These are phyloP conservation scores for Crioceris asparagi DNA, from an alignment of 2,888 invertebrate species.

Conservation along the genomic window DNA sequence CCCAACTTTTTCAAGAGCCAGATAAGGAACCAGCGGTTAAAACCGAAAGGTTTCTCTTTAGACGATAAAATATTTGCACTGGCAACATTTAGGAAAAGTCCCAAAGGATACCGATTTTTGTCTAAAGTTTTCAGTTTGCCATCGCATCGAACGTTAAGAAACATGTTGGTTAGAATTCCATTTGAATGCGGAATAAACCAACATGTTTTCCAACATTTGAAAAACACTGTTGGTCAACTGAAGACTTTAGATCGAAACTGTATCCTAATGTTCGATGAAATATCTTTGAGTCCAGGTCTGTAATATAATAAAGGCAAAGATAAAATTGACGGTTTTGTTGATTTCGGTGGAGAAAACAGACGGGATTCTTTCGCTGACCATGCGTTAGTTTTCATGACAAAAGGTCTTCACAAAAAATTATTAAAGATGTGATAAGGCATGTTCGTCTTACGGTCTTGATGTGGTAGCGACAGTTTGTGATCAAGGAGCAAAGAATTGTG, in stretches of 20 bases:
- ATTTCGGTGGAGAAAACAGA: conserved; percentile 11
- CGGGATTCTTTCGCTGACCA: conserved; percentile 19
- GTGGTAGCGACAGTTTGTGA: conserved; percentile 25
- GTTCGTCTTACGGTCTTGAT: conserved; percentile 16
- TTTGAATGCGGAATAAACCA: conserved; percentile 16
- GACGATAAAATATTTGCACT: conserved; percentile 20
- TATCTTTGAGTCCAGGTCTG: conserved; percentile 12
- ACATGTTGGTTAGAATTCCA: conserved; percentile 11
- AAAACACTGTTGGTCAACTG: conserved; percentile 11
- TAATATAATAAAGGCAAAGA: conserved; percentile 14
- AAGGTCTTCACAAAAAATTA: conserved; percentile 16
- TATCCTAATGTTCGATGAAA: conserved; percentile 20
- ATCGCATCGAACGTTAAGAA: conserved; percentile 14
- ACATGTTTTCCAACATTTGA: conserved; percentile 13
- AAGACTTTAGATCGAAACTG: conserved; percentile 11
- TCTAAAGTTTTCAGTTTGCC: conserved; percentile 18
- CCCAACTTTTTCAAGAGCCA: conserved; percentile 11
- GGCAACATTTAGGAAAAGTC: conserved; percentile 16
- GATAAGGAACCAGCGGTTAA: conserved; percentile 8
- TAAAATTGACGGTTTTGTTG: conserved; percentile 15
- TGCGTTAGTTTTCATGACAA: conserved; percentile 21
- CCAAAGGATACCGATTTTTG: conserved; percentile 14
- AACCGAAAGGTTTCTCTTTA: conserved; percentile 14
- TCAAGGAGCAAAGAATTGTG: conserved; percentile 23
- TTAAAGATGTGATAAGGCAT: conserved; percentile 16